phyloP scores from a whole-genome alignment of 2,888 invertebrate genomes.

The Mesorhabditis spiculigera region DNA sequence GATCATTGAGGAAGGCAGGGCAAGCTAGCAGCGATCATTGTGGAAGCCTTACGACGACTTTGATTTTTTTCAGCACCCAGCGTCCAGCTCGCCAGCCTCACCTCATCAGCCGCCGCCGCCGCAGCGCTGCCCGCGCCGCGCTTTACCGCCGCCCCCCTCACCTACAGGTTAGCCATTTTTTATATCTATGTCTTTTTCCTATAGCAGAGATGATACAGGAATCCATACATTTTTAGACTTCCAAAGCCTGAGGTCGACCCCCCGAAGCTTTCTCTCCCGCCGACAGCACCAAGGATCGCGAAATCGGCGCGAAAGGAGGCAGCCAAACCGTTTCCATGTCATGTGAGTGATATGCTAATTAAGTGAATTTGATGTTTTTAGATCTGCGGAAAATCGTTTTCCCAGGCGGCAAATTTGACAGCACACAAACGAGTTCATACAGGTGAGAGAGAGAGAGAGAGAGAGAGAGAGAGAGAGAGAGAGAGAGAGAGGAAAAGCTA shows the following conservation, averaged over 20 bases:
- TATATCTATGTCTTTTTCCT: too few relatives aligned
- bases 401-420: constrained; percentile 92
- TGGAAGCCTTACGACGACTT: too few relatives aligned
- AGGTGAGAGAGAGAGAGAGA: too few relatives aligned
- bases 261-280: too few relatives aligned
- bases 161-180: not conserved
- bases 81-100: constrained; percentile 5
- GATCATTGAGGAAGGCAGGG: not conserved
- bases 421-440: constrained; percentile 88
- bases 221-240: not conserved
- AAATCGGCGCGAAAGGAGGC: not conserved
- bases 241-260: too few relatives aligned
- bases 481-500: too few relatives aligned
- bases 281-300: not conserved
- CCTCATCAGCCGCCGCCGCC: not conserved
- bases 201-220: not conserved
- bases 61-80: not conserved
- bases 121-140: not conserved
- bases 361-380: constrained; percentile 17
- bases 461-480: too few relatives aligned
- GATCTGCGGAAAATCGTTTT: constrained; percentile 72
- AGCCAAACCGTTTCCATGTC: not conserved
- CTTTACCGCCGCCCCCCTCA: not conserved
- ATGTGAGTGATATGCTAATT: constrained; percentile 3
- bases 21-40: not conserved